Evolutionary conservation across 1,140 invertebrate genomes (phyloP), one percentile per base, ranked within the genome.

Genomic region (Stegodyphus mimosarum): DNA sequence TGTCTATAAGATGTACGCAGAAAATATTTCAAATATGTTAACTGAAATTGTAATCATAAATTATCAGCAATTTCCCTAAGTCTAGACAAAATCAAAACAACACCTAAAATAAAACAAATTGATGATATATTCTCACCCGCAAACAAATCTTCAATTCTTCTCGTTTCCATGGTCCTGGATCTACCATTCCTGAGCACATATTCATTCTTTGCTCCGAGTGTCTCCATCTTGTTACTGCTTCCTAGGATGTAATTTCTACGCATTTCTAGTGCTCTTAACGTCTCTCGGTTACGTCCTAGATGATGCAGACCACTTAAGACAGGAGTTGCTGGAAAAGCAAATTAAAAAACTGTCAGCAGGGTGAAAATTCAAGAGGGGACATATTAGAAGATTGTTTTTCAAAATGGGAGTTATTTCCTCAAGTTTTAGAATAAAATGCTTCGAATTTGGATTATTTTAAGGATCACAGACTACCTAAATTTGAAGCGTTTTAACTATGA

Each of bases 121-220:
- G 33, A 33, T 33, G 1, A 33, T 33, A 33, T 33, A 33, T 33
- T 33, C 17, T 69, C 76, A 79, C 67, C 67, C 10, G 55, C n/a
- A 71, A 83, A 86, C 55, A 86, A 18, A 0, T 86, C 53, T 33
- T 86, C 70, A 9, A 86, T 75, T 69, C 66, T 67, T 50, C 79
- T 60, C 11, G 71, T 48, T 50, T 84, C 80, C 6, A 66, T 51
- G 0, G 80, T 74, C 18, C 76, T 33, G 0, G 84, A 50, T 53
- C 85, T 80, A 15, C 49, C 70, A 53, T 85, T 88, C 48, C 87
- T 53, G 0, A 87, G 50, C 6, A 86, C 80, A 89, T 95, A 96
- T 89, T 95, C 95, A 89, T 97, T 97, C 88, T 95, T 95, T 1
- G 95, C 96, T 1, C 96, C 96, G 11, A 98, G 91, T 0, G 96